Evolutionary conservation across 2,113 vertebrate genomes (phyloP).

Genomic region (Bos taurus): DNA sequence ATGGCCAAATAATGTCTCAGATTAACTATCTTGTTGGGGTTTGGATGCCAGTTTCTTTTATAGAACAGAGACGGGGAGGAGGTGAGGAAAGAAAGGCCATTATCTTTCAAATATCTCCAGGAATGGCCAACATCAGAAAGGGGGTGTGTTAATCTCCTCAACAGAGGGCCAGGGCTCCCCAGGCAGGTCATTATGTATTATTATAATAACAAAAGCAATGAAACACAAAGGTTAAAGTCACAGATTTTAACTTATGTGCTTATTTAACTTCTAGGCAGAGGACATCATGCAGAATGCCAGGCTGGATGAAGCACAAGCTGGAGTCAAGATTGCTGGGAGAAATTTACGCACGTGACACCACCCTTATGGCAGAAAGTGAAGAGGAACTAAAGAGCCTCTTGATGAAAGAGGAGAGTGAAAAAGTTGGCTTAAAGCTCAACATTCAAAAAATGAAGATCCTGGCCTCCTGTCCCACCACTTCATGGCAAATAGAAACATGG

Average conservation of each 20-base stretch:
- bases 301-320: background rate
- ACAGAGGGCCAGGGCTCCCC: background rate
- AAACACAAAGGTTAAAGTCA: background rate
- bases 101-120: background rate
- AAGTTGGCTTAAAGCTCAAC: background rate
- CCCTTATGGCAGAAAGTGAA: background rate
- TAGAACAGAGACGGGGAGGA: background rate
- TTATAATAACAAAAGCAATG: background rate
- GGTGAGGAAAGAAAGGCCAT: background rate
- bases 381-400: background rate
- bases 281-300: background rate
- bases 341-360: background rate
- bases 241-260: background rate
- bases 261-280: background rate
- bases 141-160: background rate
- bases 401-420: background rate
- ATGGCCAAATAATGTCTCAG: background rate
- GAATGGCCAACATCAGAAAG: background rate
- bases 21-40: background rate
- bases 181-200: background rate
- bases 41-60: background rate
- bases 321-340: background rate
- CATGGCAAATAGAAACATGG: background rate
- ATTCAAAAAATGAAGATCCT: background rate
- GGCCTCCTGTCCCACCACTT: background rate